These are phyloP conservation scores for Charaxes varanes DNA, from an alignment of 1,140 invertebrate genomes.

Conservation along the genomic window DNA sequence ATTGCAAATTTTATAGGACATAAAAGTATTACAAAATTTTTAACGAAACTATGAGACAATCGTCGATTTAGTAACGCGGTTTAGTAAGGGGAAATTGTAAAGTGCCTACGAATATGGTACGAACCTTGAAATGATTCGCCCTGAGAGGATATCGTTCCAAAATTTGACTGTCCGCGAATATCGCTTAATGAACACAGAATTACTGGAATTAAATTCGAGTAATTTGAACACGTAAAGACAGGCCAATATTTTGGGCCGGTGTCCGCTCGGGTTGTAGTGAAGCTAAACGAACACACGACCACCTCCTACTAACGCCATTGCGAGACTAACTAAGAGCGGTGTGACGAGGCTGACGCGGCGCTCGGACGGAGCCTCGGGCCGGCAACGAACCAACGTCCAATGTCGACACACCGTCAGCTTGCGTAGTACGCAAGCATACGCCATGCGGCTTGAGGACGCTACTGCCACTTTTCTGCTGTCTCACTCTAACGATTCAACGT, in stretches of 20 bases:
- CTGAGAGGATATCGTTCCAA: slow-evolving; percentile 74
- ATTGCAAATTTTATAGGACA: slow-evolving; percentile 38
- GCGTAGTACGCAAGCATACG: slow-evolving; percentile 69
- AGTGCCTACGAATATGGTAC: slow-evolving; percentile 65
- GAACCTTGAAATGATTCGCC: slow-evolving; percentile 73
- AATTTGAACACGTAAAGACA: slow-evolving; percentile 69
- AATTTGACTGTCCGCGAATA: slow-evolving; percentile 69
- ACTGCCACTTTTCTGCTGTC: slow-evolving; percentile 26
- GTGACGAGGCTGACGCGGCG: slow-evolving; percentile 39
- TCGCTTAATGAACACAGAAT: slow-evolving; percentile 48
- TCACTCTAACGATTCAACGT: slow-evolving; percentile 31
- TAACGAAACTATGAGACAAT: slow-evolving; percentile 60
- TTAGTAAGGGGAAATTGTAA: slow-evolving; percentile 66
- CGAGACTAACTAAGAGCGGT: slow-evolving; percentile 59
- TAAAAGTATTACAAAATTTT: slow-evolving; percentile 49
- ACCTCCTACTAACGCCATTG: slow-evolving; percentile 68
- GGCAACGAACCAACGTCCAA: slow-evolving; percentile 69
- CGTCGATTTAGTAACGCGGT: slow-evolving; percentile 61
- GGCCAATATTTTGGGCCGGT: slow-evolving; percentile 75
- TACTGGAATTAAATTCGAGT: slow-evolving; percentile 62
- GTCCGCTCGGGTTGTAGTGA: slow-evolving; percentile 70
- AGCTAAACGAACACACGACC: slow-evolving; percentile 69
- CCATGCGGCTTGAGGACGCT: slow-evolving; percentile 51
- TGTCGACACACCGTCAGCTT: slow-evolving; percentile 72
- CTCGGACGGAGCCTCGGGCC: slow-evolving; percentile 59